Base-by-base conservation (phyloP, 2,888 invertebrate genomes). In the Scotopteryx bipunctaria region DNA sequence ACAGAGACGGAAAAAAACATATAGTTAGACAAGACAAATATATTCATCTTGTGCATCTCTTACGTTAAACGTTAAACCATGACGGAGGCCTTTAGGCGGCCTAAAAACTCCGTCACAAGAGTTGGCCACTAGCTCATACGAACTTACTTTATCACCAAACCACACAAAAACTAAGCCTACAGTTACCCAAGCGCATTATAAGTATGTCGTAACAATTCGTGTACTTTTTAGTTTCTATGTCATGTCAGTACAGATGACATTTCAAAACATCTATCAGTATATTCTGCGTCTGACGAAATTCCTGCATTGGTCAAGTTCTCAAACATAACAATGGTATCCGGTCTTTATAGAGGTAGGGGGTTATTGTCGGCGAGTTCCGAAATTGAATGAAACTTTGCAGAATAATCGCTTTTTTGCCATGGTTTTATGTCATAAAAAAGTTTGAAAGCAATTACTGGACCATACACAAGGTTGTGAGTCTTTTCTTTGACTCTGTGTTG, bases 61-160 rank as follows among this genome's bases (percentile, higher is more conserved):
- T 9, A 16, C 27, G 31, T n/a, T n/a, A n/a, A n/a, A n/a, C n/a
- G n/a, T n/a, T n/a, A n/a, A n/a, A n/a, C n/a, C n/a, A n/a, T n/a
- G n/a, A n/a, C n/a, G n/a, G n/a, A n/a, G n/a, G n/a, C n/a, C n/a
- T n/a, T n/a, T n/a, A n/a, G n/a, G n/a, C n/a, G n/a, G n/a, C n/a
- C n/a, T n/a, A n/a, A n/a, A n/a, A n/a, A n/a, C n/a, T n/a, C n/a
- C n/a, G n/a, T n/a, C n/a, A n/a, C n/a, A n/a, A n/a, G n/a, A n/a
- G n/a, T n/a, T n/a, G n/a, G n/a, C n/a, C n/a, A n/a, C n/a, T n/a
- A n/a, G n/a, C n/a, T n/a, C n/a, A n/a, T n/a, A n/a, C n/a, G n/a
- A n/a, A n/a, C n/a, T n/a, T n/a, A n/a, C n/a, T n/a, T 55, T 56
- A 56, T 58, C 56, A 52, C 1, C 21, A 21, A 46, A 50, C 25